Evolutionary conservation across 2,113 vertebrate genomes (phyloP).

Genomic region (Nematolebias whitei): DNA sequence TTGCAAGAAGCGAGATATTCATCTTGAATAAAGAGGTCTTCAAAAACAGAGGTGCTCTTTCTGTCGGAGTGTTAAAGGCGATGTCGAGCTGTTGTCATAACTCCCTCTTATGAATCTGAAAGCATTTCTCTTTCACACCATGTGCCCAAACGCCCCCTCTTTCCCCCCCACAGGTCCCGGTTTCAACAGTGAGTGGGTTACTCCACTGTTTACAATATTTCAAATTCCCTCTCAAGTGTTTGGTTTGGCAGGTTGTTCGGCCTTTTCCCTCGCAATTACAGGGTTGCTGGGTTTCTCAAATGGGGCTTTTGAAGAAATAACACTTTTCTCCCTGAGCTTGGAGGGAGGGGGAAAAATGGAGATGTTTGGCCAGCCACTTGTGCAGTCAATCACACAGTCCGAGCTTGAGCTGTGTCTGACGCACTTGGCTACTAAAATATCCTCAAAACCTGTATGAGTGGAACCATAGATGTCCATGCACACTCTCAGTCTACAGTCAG

Average conservation of each 20-base stretch:
- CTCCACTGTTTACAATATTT: conserved; percentile 81
- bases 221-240: conserved; percentile 81
- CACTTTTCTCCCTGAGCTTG: conserved; percentile 72
- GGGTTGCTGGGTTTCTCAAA: conserved; percentile 79
- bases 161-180: conserved; percentile 17
- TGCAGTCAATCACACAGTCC: conserved; percentile 71
- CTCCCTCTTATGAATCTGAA: conserved; percentile 55
- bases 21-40: conserved; percentile 7
- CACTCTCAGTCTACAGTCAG: conserved; percentile 22
- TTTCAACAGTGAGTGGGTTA: conserved; percentile 74
- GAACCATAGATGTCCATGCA: conserved; percentile 32
- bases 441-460: conserved; percentile 54
- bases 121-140: conserved; percentile 59
- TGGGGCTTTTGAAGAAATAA: conserved; percentile 82
- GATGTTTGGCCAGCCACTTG: conserved; percentile 66
- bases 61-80: conserved; percentile 53
- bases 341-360: conserved; percentile 61
- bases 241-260: conserved; percentile 76
- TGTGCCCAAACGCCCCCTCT: conserved; percentile 40
- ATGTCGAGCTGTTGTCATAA: conserved; percentile 43
- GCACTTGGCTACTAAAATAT: conserved; percentile 74
- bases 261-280: conserved; percentile 79
- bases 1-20: conserved; percentile 17
- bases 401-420: conserved; percentile 67
- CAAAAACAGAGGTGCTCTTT: conserved; percentile 9